Conservation (phyloP, 2,113 vertebrate genomes). For the Odontesthes bonariensis region DNA sequence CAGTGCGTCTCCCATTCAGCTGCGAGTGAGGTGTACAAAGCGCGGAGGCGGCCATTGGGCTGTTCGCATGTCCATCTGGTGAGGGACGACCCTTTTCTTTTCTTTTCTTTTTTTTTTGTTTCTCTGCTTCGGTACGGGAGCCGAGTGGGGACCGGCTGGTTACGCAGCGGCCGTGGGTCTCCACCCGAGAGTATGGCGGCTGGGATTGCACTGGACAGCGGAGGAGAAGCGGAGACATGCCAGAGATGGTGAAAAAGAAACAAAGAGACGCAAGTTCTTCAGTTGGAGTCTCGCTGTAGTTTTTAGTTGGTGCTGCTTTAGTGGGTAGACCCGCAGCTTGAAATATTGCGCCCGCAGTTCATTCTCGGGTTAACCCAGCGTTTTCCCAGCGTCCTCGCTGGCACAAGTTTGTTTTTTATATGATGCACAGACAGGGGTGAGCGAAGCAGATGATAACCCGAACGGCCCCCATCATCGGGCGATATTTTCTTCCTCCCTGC, state of each 20-base stretch:
- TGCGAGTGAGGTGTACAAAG: conserved; percentile 36
- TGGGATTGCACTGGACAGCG: conserved; percentile 65
- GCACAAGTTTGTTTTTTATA: conserved; percentile 76
- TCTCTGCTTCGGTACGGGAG: conserved; percentile 76
- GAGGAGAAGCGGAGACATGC: conserved; percentile 56
- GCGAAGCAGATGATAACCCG: conserved; percentile 71
- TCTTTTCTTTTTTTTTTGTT: neutral
- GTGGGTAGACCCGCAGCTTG: conserved; percentile 5
- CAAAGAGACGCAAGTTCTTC: conserved; percentile 54
- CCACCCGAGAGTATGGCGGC: conserved; percentile 86
- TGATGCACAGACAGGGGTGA: conserved; percentile 65
- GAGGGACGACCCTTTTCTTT: conserved; percentile 16
- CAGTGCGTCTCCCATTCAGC: conserved; percentile 46
- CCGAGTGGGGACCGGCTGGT: conserved; percentile 77
- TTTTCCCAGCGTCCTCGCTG: conserved; percentile 70
- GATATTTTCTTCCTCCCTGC: conserved; percentile 31
- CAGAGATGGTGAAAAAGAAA: conserved; percentile 67
- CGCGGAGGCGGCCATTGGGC: conserved; percentile 68
- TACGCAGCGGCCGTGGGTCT: conserved; percentile 79
- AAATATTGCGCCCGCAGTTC: conserved; percentile 15
- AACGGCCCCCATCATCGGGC: conserved; percentile 53
- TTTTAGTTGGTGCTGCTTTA: neutral
- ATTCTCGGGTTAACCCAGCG: conserved; percentile 36
- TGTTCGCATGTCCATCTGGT: conserved; percentile 58
- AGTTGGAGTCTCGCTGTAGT: neutral